Evolutionary conservation across 2,888 invertebrate genomes (phyloP).

Genomic region (Ichneumoninae sp.): DNA sequence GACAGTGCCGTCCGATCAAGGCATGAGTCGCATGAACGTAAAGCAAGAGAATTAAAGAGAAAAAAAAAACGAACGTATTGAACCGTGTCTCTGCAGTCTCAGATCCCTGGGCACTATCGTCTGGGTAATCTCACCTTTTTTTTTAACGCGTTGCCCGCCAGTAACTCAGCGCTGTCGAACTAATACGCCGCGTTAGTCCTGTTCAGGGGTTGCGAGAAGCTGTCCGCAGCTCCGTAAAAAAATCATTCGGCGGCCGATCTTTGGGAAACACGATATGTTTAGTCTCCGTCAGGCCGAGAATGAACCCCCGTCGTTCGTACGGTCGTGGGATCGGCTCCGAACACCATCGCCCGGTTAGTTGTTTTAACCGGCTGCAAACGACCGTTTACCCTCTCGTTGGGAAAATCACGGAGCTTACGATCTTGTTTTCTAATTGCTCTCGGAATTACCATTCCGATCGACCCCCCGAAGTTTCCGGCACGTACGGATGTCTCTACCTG

Average conservation of each 20-base stretch:
- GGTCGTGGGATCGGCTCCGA: constrained; percentile 72
- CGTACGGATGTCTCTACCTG: constrained; percentile 40
- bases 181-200: constrained; percentile 3
- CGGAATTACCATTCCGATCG: constrained; percentile 71
- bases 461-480: constrained; percentile 37
- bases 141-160: constrained; percentile 63
- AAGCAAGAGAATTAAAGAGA: background rate
- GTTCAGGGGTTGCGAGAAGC: constrained; percentile 59
- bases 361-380: constrained; percentile 66
- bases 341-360: constrained; percentile 65
- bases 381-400: constrained; percentile 66
- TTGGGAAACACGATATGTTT: constrained; percentile 81
- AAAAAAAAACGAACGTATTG: constrained; percentile 35
- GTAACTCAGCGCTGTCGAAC: constrained; percentile 58
- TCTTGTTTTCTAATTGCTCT: constrained; percentile 78
- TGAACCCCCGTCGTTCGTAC: constrained; percentile 67
- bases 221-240: constrained; percentile 76
- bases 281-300: constrained; percentile 73
- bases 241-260: constrained; percentile 78
- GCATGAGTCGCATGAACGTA: background rate
- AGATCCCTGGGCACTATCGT: constrained; percentile 44
- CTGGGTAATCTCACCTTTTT: constrained; percentile 69
- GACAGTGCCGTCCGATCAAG: background rate
- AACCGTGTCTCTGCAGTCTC: constrained; percentile 16
- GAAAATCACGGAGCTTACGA: constrained; percentile 49